Base-by-base conservation (phyloP, 2,797 vertebrate species). In the Lophura swinhoii region DNA sequence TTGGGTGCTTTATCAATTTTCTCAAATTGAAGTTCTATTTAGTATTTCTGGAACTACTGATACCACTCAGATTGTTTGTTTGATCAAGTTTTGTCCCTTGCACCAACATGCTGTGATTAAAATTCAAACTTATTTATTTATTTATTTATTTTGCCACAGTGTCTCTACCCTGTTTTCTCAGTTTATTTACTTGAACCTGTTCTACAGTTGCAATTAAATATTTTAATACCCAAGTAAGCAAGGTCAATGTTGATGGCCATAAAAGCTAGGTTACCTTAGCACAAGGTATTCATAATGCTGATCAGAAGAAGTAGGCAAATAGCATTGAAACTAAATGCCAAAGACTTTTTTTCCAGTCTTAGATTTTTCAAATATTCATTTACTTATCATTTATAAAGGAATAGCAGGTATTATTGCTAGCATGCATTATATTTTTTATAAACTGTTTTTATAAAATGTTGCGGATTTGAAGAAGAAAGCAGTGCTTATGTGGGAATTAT, bases 41-140 rank as follows among this genome's bases (percentile, higher is more conserved):
- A 98, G 98, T 98, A 98, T 98, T 97, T 98, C 97, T 98, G 97
- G 97, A 98, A 98, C 96, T 98, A 97, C 96, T 98, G 96, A 97
- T 98, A 97, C 87, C 94, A 93, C 96, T 86, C 68, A 96, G 91
- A 92, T 49, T 49, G 23, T 49, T 95, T 93, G 68, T 96, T 97
- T 98, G 98, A 98, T 98, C 97, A 98, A 97, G 98, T 77, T 95
- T 97, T 98, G 97, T 98, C 97, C 98, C 97, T 98, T 88, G 86
- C 90, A 97, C 95, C 97, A 97, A 97, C 96, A 59, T 98, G 98
- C 97, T 97, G 97, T 97, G 96, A 98, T 98, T 98, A 98, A 98
- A 64, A 98, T 98, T 98, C 97, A 96, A 98, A 98, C 94, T 26
- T 96, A 98, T 18, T 39, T 39, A 29, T 63, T 29, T 63, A 29